Conservation (phyloP, 2,113 vertebrate genomes). For the Pluvianellus socialis region DNA sequence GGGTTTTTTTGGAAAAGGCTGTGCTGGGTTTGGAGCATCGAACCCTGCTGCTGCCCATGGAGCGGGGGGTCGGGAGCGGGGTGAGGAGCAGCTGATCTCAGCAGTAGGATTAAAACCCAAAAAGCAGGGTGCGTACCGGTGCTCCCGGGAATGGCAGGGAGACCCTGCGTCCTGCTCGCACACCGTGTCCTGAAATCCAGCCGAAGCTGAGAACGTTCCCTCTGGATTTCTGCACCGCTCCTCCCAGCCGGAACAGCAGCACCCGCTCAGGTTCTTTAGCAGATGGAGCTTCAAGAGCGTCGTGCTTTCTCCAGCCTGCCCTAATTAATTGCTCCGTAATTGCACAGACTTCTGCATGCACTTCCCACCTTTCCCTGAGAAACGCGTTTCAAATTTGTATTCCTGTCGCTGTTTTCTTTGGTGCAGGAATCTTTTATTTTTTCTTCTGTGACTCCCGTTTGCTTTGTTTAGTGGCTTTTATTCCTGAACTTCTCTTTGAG, state of each 20-base stretch:
- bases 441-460: background rate
- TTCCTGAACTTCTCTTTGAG: background rate
- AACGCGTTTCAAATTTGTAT: background rate
- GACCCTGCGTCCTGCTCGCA: accelerated
- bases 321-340: background rate
- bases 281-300: background rate
- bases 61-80: accelerated
- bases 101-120: accelerated
- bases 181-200: accelerated
- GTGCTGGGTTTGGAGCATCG: background rate
- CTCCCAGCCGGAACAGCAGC: accelerated
- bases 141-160: background rate
- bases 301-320: background rate
- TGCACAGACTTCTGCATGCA: background rate
- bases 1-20: background rate
- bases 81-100: background rate
- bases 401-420: background rate
- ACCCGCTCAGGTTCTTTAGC: background rate
- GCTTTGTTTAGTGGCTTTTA: background rate
- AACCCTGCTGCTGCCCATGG: background rate
- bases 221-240: background rate
- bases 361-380: background rate
- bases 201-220: accelerated
- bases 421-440: background rate
- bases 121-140: accelerated